phyloP scores from a whole-genome alignment of 2,797 vertebrate genomes.

The Melopsittacus undulatus region DNA sequence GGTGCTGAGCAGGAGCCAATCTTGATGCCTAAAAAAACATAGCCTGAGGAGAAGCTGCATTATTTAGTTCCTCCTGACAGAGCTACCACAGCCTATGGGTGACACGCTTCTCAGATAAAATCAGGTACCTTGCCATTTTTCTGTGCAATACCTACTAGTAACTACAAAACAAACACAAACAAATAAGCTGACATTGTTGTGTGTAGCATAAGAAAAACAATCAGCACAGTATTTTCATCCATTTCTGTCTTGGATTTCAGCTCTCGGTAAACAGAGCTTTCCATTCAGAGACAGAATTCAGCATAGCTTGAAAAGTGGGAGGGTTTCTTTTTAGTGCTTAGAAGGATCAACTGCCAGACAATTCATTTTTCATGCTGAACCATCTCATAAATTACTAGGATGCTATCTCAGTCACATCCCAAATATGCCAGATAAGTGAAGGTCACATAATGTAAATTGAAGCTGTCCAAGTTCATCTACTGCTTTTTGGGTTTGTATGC shows the following conservation, averaged over 20 bases:
- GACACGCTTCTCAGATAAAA: background rate
- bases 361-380: constrained; percentile 43
- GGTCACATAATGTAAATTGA: background rate
- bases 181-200: background rate
- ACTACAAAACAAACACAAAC: background rate
- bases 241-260: background rate
- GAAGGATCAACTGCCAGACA: background rate
- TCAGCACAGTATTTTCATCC: background rate
- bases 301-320: background rate
- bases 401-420: constrained; percentile 13
- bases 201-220: background rate
- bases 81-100: background rate
- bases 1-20: background rate
- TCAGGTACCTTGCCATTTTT: background rate
- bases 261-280: background rate
- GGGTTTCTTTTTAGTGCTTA: constrained; percentile 24
- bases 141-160: background rate
- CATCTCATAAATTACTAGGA: constrained; percentile 3
- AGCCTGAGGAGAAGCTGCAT: background rate
- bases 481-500: background rate
- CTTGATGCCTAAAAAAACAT: background rate
- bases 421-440: constrained; percentile 11
- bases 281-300: background rate
- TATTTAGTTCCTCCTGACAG: background rate
- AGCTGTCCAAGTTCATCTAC: background rate